Evolutionary conservation across 1,140 invertebrate species (phyloP), one percentile per base, ranked within the genome.

Genomic region (Ostrea denselamellosa): DNA sequence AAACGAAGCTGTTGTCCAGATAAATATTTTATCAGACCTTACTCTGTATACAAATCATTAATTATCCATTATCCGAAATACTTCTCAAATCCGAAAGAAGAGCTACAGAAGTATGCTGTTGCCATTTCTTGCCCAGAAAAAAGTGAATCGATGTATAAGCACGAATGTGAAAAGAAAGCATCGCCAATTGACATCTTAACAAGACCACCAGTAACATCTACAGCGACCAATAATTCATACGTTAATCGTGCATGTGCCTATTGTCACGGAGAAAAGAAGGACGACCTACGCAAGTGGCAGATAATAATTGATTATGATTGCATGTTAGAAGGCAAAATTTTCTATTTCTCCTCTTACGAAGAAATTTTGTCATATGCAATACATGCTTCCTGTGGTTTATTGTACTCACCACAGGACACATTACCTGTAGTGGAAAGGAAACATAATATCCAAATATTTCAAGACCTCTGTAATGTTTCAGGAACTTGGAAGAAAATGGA

Each of bases 1-100:
- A 12, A 77, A 77, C 22, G 68, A 77, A 77, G 3, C 68, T 77
- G 68, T 34, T 77, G 68, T 34, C 68, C 68, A 14, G 68, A 77
- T 34, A 77, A 77, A 17, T 77, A 28, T 17, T 77, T 77, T 10
- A 34, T 2, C 25, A 77, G 25, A 77, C 22, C 68, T 10, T 77
- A 77, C 28, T 28, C 68, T 10, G 28, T 25, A 22, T 77, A 77
- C 68, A 77, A 34, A 34, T 77, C 68, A 25, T 14, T 28, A 12
- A 28, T 34, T 44, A 34, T 77, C 10, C 34, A 77, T 77, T 77
- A 28, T 34, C 68, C 68, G 28, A 9, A 9, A 4, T 10, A 4
- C 25, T 62, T 62, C 2, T 1, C 25, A 34, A 9, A 28, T 34
- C 28, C 0, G 14, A 28, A 28, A 19, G 2, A 28, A 77, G 10